Evolutionary conservation across 1,140 invertebrate genomes (phyloP).

Genomic region (Nephila pilipes): DNA sequence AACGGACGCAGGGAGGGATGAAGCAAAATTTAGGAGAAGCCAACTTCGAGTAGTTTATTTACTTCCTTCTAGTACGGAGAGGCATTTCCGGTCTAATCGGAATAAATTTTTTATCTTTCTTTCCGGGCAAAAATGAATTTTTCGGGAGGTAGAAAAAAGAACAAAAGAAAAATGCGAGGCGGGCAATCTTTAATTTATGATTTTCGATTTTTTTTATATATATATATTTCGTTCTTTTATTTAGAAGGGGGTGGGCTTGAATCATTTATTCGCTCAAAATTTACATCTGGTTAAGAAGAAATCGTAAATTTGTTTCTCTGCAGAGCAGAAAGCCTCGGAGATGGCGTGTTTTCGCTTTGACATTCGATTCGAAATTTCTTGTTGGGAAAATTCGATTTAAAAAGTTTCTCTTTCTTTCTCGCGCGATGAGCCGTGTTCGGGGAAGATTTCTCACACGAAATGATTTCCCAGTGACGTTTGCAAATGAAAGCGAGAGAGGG

Average conservation of each 20-base stretch:
- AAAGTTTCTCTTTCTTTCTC: not conserved
- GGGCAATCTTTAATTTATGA: slow-evolving; percentile 55
- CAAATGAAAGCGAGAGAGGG: not conserved
- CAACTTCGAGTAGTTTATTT: slow-evolving; percentile 51
- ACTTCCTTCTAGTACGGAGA: not conserved
- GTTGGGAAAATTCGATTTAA: slow-evolving; percentile 38
- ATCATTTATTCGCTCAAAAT: slow-evolving; percentile 54
- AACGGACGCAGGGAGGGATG: not conserved
- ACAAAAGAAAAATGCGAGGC: not conserved
- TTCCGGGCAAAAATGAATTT: slow-evolving; percentile 36
- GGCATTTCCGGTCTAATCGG: slow-evolving; percentile 50
- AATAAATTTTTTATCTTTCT: slow-evolving; percentile 34
- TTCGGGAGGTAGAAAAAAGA: not conserved
- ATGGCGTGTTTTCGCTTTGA: not conserved
- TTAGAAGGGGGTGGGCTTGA: not conserved
- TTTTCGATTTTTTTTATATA: slow-evolving; percentile 29
- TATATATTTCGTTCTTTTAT: not conserved
- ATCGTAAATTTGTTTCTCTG: not conserved
- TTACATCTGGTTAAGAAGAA: slow-evolving; percentile 43
- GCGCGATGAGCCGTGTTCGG: slow-evolving; percentile 8
- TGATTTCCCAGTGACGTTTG: slow-evolving; percentile 1
- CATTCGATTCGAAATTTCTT: slow-evolving; percentile 15
- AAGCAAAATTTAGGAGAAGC: not conserved
- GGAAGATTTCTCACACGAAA: slow-evolving; percentile 10
- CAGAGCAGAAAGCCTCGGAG: not conserved